These are phyloP conservation scores for Hippoglossus stenolepis DNA, from an alignment of 2,113 vertebrate genomes.

Conservation along the genomic window DNA sequence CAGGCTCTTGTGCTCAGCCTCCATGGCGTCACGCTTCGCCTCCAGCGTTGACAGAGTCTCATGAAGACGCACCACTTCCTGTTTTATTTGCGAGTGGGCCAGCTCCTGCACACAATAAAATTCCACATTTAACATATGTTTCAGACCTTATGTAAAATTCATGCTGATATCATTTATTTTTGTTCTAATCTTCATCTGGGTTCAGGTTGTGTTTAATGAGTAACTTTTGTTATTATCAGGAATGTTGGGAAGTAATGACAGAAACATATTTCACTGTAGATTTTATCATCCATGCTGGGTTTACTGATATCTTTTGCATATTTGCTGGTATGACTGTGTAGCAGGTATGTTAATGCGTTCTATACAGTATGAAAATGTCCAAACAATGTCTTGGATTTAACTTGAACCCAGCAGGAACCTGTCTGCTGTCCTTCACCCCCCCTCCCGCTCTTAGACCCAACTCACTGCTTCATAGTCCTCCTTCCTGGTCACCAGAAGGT, in stretches of 20 bases:
- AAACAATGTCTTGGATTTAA: neutral
- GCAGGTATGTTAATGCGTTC: too few species aligned
- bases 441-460: neutral
- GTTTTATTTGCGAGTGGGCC: slow-evolving; percentile 88
- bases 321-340: too few species aligned
- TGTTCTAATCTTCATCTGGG: too few species aligned
- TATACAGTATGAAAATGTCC: too few species aligned
- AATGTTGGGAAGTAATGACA: too few species aligned
- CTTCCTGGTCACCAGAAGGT: slow-evolving; percentile 65
- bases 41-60: slow-evolving; percentile 88
- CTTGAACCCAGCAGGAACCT: neutral
- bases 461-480: slow-evolving; percentile 72
- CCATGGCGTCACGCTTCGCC: slow-evolving; percentile 86
- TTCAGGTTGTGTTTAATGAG: too few species aligned
- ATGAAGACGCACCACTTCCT: slow-evolving; percentile 88
- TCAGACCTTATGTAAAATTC: too few species aligned
- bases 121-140: neutral
- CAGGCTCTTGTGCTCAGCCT: slow-evolving; percentile 89
- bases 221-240: too few species aligned
- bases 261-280: too few species aligned
- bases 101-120: slow-evolving; percentile 70
- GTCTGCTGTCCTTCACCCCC: neutral
- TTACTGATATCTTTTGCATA: too few species aligned
- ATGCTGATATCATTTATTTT: too few species aligned
- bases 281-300: too few species aligned